Evolutionary conservation across 2,113 vertebrate genomes (phyloP).

Genomic region (Boleophthalmus pectinirostris): DNA sequence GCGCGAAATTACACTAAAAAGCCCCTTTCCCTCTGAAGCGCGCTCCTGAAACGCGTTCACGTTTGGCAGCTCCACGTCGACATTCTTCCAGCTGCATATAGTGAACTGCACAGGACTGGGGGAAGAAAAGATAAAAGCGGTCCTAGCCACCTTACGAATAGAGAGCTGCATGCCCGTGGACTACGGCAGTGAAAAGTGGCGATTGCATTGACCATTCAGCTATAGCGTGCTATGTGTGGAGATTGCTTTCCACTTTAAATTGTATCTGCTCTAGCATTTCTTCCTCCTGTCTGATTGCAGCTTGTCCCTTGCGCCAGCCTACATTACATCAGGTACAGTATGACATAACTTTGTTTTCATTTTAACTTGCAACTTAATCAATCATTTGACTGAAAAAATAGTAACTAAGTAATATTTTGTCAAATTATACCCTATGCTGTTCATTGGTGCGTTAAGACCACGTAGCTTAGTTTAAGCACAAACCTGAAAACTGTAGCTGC

Average conservation of each 20-base stretch:
- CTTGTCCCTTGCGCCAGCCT: slow-evolving; percentile 67
- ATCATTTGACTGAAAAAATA: background rate
- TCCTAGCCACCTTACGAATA: slow-evolving; percentile 60
- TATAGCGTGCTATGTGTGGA: slow-evolving; percentile 41
- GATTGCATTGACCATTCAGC: slow-evolving; percentile 30
- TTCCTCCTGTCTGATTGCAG: slow-evolving; percentile 75
- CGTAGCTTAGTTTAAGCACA: slow-evolving; percentile 26
- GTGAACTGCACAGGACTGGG: slow-evolving; percentile 70
- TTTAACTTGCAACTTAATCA: background rate
- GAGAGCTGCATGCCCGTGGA: slow-evolving; percentile 58
- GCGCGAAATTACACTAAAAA: slow-evolving; percentile 72
- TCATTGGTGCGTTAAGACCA: slow-evolving; percentile 15
- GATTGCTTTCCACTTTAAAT: slow-evolving; percentile 52
- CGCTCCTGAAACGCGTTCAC: slow-evolving; percentile 82
- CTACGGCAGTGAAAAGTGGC: slow-evolving; percentile 42
- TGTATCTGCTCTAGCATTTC: slow-evolving; percentile 55
- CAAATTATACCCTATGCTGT: no score
- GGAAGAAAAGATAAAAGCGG: slow-evolving; percentile 72
- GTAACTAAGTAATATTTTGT: background rate
- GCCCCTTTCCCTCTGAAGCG: slow-evolving; percentile 62
- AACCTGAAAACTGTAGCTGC: slow-evolving; percentile 36
- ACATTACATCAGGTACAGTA: slow-evolving; percentile 74
- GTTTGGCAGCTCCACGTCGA: slow-evolving; percentile 88
- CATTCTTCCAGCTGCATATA: slow-evolving; percentile 85
- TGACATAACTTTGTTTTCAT: slow-evolving; percentile 40